A percentile compares a stretch with the other conserved stretches of the same genome.
These are phyloP conservation scores for Rotaria socialis DNA, from an alignment of 2,888 invertebrate genomes.

Conservation along the genomic window DNA sequence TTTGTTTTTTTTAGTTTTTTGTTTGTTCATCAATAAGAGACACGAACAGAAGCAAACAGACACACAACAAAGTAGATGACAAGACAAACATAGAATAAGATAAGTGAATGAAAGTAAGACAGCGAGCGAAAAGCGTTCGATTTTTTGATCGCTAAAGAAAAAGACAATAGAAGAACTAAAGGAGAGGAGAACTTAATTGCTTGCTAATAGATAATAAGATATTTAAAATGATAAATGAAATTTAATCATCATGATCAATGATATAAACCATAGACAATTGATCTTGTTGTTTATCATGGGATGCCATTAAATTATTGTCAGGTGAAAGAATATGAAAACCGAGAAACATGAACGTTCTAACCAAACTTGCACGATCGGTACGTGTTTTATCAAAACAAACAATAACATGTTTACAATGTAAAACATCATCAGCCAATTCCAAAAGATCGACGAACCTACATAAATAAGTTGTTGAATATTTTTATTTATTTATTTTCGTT, in stretches of 20 bases:
- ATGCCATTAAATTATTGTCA: neutral
- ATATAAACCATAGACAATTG: neutral
- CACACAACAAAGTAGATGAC: neutral
- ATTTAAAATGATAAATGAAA: neutral
- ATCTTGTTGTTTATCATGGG: neutral
- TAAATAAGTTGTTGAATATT: too few relatives aligned
- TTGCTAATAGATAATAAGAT: neutral
- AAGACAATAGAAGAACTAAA: too few relatives aligned
- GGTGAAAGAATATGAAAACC: slow-evolving; percentile 11
- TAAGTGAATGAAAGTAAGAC: slow-evolving; percentile 19
- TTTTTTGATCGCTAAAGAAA: neutral
- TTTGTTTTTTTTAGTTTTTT: too few relatives aligned
- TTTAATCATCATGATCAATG: neutral
- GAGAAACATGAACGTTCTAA: slow-evolving; percentile 13
- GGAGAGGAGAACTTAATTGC: too few relatives aligned
- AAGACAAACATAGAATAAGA: neutral
- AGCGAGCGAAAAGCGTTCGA: slow-evolving; percentile 4
- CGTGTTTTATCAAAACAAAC: slow-evolving; percentile 11
- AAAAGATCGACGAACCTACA: neutral
- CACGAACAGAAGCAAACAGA: neutral
- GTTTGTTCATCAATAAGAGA: neutral
- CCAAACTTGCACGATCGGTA: neutral
- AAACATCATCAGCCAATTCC: neutral
- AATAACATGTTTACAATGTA: neutral
- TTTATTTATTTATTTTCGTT: too few relatives aligned